Evolutionary conservation across 23 tunicate genomes (phyloP), one percentile per base, ranked within the genome.

Genomic region (Phallusia fumigata): DNA sequence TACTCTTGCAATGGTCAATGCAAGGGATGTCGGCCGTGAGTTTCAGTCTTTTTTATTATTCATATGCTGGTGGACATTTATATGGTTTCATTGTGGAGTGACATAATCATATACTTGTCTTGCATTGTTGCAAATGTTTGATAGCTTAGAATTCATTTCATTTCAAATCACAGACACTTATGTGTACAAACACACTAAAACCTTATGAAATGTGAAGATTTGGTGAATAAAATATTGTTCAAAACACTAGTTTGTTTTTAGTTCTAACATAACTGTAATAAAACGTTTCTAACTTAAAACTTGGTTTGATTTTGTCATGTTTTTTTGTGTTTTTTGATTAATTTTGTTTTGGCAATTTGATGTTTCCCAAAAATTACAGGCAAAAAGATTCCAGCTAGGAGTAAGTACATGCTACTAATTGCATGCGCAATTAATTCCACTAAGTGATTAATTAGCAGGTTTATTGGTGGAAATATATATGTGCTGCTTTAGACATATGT

Each of bases 1-100:
- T 49, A 89, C 88, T n/a, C 84, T 94, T 22, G 98, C 90, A 5
- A 81, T 90, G 65, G 92, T 94, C 19, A 94, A 94, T 79, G 98
- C 94, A 19, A 76, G 98, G 64, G 98, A 94, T 86, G 86, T 86
- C 0, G 94, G 94, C 30, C 98, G 93, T 88, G 51, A 88, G 93
- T 82, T 58, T 6, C 28, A 51, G 15, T 51, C 26, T 3, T 1
- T 58, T 24, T 58, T 58, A 16, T 22, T 11, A 58, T 6, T 58
- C 13, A 58, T 13, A 21, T 58, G 69, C 28, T 58, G 58, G 58
- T 51, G 15, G 15, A 15, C 15, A 51, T 51, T 51, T 51, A 13
- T 51, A 15, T 51, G 15, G 15, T 18, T 51, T 15, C 18, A 13
- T 18, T 13, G 58, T 15, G 58, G 15, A 13, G 58, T 51, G 58